phyloP scores from a whole-genome alignment of 35 echinoderm and acorn worm genomes.

The Lytechinus variegatus region DNA sequence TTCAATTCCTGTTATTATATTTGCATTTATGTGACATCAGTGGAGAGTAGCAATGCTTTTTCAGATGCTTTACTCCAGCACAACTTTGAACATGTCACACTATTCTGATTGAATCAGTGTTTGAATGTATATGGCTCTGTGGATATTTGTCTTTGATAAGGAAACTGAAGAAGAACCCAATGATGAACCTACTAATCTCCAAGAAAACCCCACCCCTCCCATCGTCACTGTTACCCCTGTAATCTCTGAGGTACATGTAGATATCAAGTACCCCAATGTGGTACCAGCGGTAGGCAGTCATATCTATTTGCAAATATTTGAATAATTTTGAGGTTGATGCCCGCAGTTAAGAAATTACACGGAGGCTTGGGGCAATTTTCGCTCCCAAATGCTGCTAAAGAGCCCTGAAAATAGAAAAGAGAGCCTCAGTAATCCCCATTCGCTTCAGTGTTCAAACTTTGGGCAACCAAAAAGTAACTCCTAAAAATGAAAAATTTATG shows the following conservation, averaged over 20 bases:
- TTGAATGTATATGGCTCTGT: not conserved
- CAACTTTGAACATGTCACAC: not conserved
- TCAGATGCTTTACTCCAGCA: too few relatives aligned
- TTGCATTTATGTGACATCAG: too few relatives aligned
- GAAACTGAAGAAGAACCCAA: not conserved
- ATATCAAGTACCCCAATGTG: not conserved
- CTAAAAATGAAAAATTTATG: too few relatives aligned
- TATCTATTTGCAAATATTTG: not conserved
- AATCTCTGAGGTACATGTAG: not conserved
- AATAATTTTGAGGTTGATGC: not conserved
- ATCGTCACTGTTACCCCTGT: not conserved
- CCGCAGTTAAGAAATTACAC: too few relatives aligned
- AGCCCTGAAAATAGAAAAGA: too few relatives aligned
- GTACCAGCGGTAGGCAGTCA: not conserved
- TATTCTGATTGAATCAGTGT: not conserved
- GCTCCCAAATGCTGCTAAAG: too few relatives aligned
- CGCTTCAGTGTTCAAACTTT: too few relatives aligned
- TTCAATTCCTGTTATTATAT: too few relatives aligned
- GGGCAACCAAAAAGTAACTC: too few relatives aligned
- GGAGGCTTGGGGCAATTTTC: too few relatives aligned
- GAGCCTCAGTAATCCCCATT: too few relatives aligned
- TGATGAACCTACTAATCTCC: not conserved
- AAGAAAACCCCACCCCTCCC: conserved; percentile 12
- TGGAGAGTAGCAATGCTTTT: too few relatives aligned
- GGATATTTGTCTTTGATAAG: conserved; percentile 1